Percentiles rank a stretch among this genome's conserved stretches.
Conservation (phyloP, 2,797 vertebrate genomes). For the Chaunax sp. region DNA sequence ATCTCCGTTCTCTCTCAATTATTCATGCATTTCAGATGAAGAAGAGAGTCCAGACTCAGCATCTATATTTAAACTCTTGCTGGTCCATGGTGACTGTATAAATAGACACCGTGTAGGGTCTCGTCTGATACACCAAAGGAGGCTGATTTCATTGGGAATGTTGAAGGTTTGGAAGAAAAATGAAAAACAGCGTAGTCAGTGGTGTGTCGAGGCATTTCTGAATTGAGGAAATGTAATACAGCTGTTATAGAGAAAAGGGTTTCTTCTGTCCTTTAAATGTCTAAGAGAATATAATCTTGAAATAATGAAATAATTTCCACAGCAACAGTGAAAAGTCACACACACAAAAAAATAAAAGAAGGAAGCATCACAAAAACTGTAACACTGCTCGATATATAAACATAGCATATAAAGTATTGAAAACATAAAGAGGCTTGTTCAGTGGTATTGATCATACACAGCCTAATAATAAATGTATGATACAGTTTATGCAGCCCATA, state of each 20-base stretch:
- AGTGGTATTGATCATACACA: constrained; percentile 1
- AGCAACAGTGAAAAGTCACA: constrained; percentile 5
- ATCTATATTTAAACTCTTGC: constrained; percentile 86
- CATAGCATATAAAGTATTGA: no score
- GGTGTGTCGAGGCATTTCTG: constrained; percentile 8
- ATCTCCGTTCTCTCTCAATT: constrained; percentile 81
- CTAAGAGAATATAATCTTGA: background rate
- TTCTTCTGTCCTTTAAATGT: constrained; percentile 18
- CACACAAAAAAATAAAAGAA: constrained; percentile 6
- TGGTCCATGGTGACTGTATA: constrained; percentile 76
- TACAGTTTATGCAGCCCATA: constrained; percentile 27
- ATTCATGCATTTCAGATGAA: constrained; percentile 85
- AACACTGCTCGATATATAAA: no score
- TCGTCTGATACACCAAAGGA: constrained; percentile 66
- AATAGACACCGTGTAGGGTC: constrained; percentile 79
- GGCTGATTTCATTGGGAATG: constrained; percentile 51
- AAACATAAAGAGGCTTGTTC: constrained; percentile 4
- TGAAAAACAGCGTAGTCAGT: constrained; percentile 18
- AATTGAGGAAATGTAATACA: constrained; percentile 9
- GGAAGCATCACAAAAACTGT: no score
- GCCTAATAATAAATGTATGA: constrained; percentile 22
- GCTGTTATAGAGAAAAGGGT: background rate
- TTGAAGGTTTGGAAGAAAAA: constrained; percentile 17
- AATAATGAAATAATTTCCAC: background rate
- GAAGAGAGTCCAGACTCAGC: constrained; percentile 84